These are phyloP conservation scores for Hypomesus transpacificus DNA, from an alignment of 2,113 vertebrate genomes.

Conservation along the genomic window DNA sequence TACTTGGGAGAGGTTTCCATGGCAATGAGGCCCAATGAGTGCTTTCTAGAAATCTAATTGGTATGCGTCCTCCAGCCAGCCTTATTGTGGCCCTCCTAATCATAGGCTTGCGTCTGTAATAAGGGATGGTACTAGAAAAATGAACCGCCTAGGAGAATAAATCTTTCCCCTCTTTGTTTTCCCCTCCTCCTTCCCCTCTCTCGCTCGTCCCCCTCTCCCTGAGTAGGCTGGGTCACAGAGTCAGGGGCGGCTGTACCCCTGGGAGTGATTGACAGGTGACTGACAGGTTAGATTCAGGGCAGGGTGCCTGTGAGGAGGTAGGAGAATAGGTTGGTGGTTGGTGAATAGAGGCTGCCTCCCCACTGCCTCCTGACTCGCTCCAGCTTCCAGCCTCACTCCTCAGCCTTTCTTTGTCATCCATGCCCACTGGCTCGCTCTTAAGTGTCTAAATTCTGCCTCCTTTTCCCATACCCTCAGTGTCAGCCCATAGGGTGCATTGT, in stretches of 20 bases:
- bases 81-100: slow-evolving; percentile 90
- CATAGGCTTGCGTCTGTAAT: slow-evolving; percentile 89
- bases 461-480: no score
- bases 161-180: slow-evolving; percentile 56
- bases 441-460: no score
- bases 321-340: background rate
- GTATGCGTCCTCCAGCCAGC: slow-evolving; percentile 86
- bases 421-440: no score
- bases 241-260: slow-evolving; percentile 18
- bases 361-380: background rate
- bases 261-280: background rate
- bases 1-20: slow-evolving; percentile 77
- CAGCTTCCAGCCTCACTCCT: background rate
- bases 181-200: slow-evolving; percentile 9
- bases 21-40: slow-evolving; percentile 83
- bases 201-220: slow-evolving; percentile 17
- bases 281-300: background rate
- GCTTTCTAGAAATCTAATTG: slow-evolving; percentile 83
- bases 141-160: slow-evolving; percentile 84
- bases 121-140: slow-evolving; percentile 88
- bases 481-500: no score
- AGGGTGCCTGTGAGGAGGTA: background rate
- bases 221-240: background rate
- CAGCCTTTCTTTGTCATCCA: no score
- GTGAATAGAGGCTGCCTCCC: background rate